phyloP scores from a whole-genome alignment of 2,888 invertebrate genomes.

The Dryadula phaetusa region DNA sequence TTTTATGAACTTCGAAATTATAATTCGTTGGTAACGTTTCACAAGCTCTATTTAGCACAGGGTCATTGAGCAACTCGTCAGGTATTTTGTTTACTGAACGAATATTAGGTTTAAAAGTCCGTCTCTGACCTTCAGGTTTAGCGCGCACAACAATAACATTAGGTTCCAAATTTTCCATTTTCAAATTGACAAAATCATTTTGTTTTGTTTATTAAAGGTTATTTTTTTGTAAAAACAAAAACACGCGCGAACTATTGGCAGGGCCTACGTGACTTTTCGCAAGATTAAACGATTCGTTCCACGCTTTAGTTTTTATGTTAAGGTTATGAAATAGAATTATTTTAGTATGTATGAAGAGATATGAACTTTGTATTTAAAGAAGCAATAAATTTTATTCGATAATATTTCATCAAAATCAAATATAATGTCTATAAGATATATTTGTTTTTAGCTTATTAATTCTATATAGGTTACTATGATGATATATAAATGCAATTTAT shows the following conservation, averaged over 20 bases:
- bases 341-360: neutral
- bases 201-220: conserved; percentile 51
- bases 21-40: conserved; percentile 95
- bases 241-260: conserved; percentile 61
- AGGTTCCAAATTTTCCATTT: conserved; percentile 70
- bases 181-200: conserved; percentile 34
- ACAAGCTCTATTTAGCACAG: conserved; percentile 88
- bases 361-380: too few species aligned
- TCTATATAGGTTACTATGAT: too few species aligned
- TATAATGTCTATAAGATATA: too few species aligned
- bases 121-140: conserved; percentile 88
- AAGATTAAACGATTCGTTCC: conserved; percentile 45
- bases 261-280: conserved; percentile 81
- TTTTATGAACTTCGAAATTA: conserved; percentile 99
- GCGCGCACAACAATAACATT: conserved; percentile 89
- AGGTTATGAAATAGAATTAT: neutral
- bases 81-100: conserved; percentile 92
- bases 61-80: conserved; percentile 90
- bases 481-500: neutral
- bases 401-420: neutral
- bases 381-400: too few species aligned
- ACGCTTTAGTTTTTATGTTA: conserved; percentile 15
- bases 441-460: too few species aligned
- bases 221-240: conserved; percentile 61
- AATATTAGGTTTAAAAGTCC: conserved; percentile 90